A percentile compares a stretch with the other conserved stretches of the same genome.
phyloP scores from a whole-genome alignment of 2,797 vertebrate genomes.

The Scyliorhinus canicula region DNA sequence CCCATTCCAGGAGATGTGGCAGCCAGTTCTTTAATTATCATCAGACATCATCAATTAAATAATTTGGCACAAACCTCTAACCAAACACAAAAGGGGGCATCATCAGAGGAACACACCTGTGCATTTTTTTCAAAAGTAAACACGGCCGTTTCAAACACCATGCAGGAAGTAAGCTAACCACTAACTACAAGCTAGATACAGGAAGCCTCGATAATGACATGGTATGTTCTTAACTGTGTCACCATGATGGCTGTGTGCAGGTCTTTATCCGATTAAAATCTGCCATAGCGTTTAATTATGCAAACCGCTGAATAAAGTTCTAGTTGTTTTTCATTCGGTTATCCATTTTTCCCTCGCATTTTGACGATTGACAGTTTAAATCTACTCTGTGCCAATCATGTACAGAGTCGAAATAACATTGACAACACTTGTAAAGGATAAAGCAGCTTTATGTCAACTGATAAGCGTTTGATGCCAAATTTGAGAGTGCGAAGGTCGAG shows the following conservation, averaged over 20 bases:
- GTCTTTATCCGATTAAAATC: background rate
- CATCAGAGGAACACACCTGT: background rate
- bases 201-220: background rate
- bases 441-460: background rate
- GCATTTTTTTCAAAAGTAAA: constrained; percentile 8
- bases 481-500: background rate
- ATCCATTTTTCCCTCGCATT: background rate
- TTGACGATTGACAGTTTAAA: background rate
- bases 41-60: background rate
- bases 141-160: background rate
- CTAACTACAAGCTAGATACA: background rate
- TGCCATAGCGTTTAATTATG: background rate
- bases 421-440: background rate
- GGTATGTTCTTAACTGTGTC: background rate
- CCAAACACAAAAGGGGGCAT: background rate
- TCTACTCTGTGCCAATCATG: background rate
- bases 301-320: background rate
- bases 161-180: constrained; percentile 11
- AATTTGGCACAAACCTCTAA: background rate
- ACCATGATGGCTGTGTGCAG: background rate
- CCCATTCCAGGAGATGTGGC: background rate
- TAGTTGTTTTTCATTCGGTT: background rate
- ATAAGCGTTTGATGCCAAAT: background rate
- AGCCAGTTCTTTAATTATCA: background rate
- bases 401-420: background rate